phyloP scores from a whole-genome alignment of 2,797 vertebrate genomes.

The Falco berigora region DNA sequence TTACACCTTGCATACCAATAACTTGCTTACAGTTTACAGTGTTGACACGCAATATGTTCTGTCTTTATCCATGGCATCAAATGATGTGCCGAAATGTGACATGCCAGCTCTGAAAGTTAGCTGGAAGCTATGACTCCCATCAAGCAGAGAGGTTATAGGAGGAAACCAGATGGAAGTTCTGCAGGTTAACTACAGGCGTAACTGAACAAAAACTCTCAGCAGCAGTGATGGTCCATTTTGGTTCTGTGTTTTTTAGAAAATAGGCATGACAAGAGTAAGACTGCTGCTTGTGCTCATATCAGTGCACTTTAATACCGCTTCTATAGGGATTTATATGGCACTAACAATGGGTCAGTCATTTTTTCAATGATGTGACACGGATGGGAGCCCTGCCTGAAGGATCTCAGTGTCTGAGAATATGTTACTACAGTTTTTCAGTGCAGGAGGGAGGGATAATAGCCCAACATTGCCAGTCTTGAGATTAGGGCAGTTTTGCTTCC shows the following conservation, averaged over 20 bases:
- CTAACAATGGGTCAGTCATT: background rate
- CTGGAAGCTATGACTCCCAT: constrained; percentile 19
- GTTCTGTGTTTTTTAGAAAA: background rate
- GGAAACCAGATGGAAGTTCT: constrained; percentile 14
- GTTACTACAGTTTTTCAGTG: background rate
- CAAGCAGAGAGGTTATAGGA: background rate
- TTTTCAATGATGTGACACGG: background rate
- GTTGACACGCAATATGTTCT: background rate
- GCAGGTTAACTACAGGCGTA: background rate
- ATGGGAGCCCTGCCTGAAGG: background rate
- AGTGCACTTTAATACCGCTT: background rate
- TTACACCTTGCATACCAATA: constrained; percentile 32
- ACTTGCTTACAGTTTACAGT: constrained; percentile 24
- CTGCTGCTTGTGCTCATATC: background rate
- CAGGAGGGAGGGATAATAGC: background rate
- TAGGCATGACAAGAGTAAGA: background rate
- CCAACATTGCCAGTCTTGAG: background rate
- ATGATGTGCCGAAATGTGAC: constrained; percentile 38
- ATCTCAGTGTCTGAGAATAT: background rate
- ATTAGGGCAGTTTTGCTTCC: background rate
- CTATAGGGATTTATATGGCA: background rate
- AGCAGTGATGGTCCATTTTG: background rate
- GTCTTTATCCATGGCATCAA: constrained; percentile 9
- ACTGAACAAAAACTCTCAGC: background rate
- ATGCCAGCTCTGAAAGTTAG: constrained; percentile 4